A percentile compares a stretch with the other conserved stretches of the same genome.
Evolutionary conservation across 2,113 vertebrate genomes (phyloP).

Genomic region (Heterocephalus glaber): DNA sequence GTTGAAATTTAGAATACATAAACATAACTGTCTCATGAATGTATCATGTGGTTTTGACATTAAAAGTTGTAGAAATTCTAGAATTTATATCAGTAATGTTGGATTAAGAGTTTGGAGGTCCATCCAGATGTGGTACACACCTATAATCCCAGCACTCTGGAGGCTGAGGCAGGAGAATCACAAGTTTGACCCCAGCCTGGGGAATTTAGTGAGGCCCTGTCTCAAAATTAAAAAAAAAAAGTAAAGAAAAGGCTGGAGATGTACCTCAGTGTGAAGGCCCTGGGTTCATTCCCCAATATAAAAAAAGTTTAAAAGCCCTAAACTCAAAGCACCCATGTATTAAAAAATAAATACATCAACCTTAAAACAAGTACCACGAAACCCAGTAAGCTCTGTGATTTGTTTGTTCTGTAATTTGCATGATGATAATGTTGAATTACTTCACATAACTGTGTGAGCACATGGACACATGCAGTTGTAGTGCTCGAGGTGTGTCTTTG

Average conservation of each 20-base stretch:
- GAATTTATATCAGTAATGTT: slow-evolving; percentile 2
- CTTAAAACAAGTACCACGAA: slow-evolving; percentile 28
- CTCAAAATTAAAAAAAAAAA: not conserved
- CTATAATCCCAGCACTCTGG: not conserved
- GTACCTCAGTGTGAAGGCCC: too few species aligned
- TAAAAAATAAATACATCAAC: not conserved
- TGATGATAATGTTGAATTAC: not conserved
- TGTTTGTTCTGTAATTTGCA: slow-evolving; percentile 44
- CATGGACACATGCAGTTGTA: not conserved
- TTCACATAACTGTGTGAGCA: not conserved
- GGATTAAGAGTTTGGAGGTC: not conserved
- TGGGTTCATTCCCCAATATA: too few species aligned
- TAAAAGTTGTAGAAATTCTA: slow-evolving; percentile 44
- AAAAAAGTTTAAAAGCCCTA: not conserved
- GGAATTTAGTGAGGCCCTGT: not conserved
- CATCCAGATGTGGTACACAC: not conserved
- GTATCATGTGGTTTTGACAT: not conserved
- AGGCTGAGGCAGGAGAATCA: not conserved
- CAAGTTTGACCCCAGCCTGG: not conserved
- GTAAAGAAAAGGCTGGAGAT: too few species aligned
- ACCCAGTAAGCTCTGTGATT: slow-evolving; percentile 33
- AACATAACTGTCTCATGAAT: not conserved
- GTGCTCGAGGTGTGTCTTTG: not conserved
- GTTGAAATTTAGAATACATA: slow-evolving; percentile 26
- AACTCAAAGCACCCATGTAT: not conserved